phyloP scores from a whole-genome alignment of 1,140 invertebrate genomes.

The Matsumurasca onukii region DNA sequence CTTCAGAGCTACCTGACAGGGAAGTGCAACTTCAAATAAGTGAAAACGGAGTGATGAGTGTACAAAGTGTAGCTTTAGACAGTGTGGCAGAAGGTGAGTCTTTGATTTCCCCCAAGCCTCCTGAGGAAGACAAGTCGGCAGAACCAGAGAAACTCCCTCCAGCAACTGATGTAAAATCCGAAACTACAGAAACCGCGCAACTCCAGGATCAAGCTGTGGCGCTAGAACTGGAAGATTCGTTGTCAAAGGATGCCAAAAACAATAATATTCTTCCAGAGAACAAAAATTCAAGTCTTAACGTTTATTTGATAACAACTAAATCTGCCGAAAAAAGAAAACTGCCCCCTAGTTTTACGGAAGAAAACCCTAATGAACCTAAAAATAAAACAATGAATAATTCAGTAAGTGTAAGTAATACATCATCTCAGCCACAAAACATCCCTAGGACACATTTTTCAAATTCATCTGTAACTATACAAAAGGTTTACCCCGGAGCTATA shows the following conservation, averaged over 20 bases:
- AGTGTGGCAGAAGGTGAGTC: not conserved
- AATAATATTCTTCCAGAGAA: no score
- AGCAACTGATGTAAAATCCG: not conserved
- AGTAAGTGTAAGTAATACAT: no score
- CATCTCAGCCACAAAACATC: no score
- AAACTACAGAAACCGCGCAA: not conserved
- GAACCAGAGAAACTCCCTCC: not conserved
- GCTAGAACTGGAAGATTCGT: not conserved
- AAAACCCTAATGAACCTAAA: no score
- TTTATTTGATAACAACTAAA: no score
- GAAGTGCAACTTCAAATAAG: constrained; percentile 69
- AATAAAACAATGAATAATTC: no score
- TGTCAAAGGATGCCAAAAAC: no score
- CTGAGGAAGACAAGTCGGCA: not conserved
- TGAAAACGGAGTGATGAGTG: constrained; percentile 68
- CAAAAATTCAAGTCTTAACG: no score
- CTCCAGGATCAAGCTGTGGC: not conserved
- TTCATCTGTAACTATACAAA: not conserved
- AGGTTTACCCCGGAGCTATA: constrained; percentile 28
- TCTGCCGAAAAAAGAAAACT: no score
- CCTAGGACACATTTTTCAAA: no score
- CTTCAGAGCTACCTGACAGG: constrained; percentile 43
- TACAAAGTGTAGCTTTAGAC: constrained; percentile 51
- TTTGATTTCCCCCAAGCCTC: not conserved
- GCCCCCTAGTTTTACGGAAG: no score